A percentile compares a stretch with the other conserved stretches of the same genome.
Evolutionary conservation across 2,888 invertebrate genomes (phyloP).

Genomic region (Melipona bicolor): DNA sequence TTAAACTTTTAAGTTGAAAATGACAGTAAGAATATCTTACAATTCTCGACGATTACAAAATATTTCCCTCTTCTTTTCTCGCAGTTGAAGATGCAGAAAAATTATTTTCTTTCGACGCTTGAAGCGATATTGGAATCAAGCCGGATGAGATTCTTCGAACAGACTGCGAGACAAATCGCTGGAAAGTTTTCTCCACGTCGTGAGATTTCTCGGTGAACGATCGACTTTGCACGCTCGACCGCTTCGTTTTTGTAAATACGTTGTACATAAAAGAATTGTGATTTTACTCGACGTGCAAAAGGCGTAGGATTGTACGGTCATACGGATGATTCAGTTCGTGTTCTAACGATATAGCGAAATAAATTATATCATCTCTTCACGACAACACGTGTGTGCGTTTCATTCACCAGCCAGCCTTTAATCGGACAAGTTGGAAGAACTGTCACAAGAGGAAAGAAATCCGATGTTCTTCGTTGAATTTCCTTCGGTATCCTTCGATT

Average conservation of each 20-base stretch:
- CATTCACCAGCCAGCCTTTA: constrained; percentile 14
- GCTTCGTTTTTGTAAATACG: constrained; percentile 62
- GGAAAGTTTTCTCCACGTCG: constrained; percentile 13
- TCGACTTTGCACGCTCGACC: background rate
- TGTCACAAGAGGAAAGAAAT: background rate
- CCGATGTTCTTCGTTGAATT: background rate
- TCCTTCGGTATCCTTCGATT: background rate
- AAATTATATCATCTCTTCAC: constrained; percentile 80
- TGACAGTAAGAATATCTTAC: too few relatives aligned
- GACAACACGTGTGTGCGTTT: constrained; percentile 42
- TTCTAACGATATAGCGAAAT: constrained; percentile 82
- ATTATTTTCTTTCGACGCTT: background rate
- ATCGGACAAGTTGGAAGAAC: background rate
- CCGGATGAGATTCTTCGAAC: constrained; percentile 10
- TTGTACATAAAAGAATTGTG: constrained; percentile 81
- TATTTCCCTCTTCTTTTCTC: too few relatives aligned
- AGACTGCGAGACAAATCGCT: background rate
- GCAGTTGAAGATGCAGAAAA: too few relatives aligned
- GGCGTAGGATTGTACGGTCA: constrained; percentile 76
- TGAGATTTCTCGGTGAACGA: constrained; percentile 35
- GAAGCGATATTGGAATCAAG: background rate
- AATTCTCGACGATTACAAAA: too few relatives aligned
- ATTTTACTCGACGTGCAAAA: constrained; percentile 78
- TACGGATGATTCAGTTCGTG: constrained; percentile 80
- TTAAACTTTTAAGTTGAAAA: too few relatives aligned